Percentiles rank a stretch among this genome's conserved stretches.
Evolutionary conservation across 2,113 vertebrate genomes (phyloP).

Genomic region (Neodon shergylaensis): DNA sequence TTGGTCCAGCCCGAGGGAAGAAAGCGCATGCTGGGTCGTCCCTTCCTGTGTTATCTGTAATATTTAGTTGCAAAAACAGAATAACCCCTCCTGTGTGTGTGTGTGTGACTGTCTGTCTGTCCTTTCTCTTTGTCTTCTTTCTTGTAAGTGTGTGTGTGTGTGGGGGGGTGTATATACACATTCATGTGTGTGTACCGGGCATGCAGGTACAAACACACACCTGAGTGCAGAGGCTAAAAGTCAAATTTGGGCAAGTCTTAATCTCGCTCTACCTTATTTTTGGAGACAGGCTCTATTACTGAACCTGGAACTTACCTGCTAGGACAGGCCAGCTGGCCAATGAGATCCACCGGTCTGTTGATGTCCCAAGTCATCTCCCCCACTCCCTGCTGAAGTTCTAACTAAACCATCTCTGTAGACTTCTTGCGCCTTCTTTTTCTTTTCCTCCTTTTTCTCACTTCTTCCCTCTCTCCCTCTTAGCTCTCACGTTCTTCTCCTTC

Average conservation of each 20-base stretch:
- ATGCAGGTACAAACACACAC: background rate
- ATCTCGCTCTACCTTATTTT: background rate
- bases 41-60: constrained; percentile 58
- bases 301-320: background rate
- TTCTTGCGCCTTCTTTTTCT: too few species aligned
- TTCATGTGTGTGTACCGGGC: background rate
- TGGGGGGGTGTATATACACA: background rate
- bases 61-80: constrained; percentile 48
- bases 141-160: background rate
- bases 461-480: background rate
- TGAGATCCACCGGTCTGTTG: background rate
- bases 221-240: background rate
- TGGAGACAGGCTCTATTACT: background rate
- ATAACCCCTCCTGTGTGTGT: background rate
- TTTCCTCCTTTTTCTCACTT: too few species aligned
- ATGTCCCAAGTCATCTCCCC: background rate
- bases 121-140: background rate
- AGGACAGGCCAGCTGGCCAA: background rate
- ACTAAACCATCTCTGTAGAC: background rate
- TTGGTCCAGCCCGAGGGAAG: constrained; percentile 63
- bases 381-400: background rate
- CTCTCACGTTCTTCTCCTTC: too few species aligned
- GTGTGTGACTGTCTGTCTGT: background rate
- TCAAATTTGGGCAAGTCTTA: background rate
- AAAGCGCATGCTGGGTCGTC: constrained; percentile 35